Conservation (phyloP, 2,888 invertebrate species). For the Autographa gamma region DNA sequence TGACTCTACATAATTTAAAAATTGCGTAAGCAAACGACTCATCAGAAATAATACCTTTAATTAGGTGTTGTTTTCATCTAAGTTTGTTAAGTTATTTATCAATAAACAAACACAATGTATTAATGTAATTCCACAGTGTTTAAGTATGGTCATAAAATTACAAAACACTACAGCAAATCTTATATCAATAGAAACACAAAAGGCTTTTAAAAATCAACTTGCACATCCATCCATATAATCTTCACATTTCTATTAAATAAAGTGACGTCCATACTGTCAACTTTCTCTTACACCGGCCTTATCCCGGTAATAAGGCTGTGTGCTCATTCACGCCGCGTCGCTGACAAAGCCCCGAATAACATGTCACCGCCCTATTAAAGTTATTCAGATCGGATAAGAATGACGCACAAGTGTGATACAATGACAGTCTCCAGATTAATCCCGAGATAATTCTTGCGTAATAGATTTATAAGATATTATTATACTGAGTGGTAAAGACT, state of each 20-base stretch:
- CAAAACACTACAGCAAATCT: too few species aligned
- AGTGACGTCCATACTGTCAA: conserved; percentile 26
- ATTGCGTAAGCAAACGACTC: too few species aligned
- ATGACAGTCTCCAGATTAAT: conserved; percentile 8
- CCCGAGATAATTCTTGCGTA: conserved; percentile 23
- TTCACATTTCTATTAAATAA: conserved; percentile 17
- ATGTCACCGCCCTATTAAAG: conserved; percentile 15
- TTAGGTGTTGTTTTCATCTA: too few species aligned
- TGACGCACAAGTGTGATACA: conserved; percentile 20
- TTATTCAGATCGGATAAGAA: conserved; percentile 50
- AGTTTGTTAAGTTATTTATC: too few species aligned
- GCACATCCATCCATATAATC: conserved; percentile 17
- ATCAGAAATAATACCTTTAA: too few species aligned
- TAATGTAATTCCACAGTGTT: too few species aligned
- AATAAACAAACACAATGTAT: too few species aligned
- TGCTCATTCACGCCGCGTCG: conserved; percentile 53
- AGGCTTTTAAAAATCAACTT: conserved; percentile 26
- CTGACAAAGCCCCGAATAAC: conserved; percentile 47
- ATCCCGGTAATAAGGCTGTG: conserved; percentile 53
- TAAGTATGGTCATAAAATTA: too few species aligned
- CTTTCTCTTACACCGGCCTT: conserved; percentile 52
- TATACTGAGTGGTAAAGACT: conserved; percentile 5
- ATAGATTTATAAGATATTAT: conserved; percentile 14
- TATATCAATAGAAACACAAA: background rate
- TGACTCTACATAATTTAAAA: too few species aligned